These are phyloP conservation scores for Branchipolynoe longqiensis DNA, from an alignment of 2,888 invertebrate genomes.

Conservation along the genomic window DNA sequence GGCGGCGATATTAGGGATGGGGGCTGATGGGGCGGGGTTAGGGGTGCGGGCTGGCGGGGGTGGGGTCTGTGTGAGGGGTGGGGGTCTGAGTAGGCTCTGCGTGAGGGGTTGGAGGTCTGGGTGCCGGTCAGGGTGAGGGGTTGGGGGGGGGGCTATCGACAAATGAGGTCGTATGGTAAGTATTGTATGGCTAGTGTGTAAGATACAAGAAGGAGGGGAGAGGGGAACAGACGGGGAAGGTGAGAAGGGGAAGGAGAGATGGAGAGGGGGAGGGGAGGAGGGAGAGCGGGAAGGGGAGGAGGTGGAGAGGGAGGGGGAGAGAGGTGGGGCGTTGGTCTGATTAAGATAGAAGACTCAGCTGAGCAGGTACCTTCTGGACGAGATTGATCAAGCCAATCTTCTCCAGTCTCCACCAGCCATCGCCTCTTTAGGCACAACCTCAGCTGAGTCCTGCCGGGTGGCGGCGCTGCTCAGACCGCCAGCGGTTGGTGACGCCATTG, in stretches of 20 bases:
- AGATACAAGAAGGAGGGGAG: too few relatives aligned
- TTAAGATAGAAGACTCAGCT: conserved; percentile 50
- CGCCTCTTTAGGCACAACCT: conserved; percentile 35
- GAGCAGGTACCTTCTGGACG: conserved; percentile 26
- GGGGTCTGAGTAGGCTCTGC: too few relatives aligned
- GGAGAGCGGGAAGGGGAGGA: neutral
- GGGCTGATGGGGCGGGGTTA: too few relatives aligned
- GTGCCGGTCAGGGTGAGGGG: too few relatives aligned
- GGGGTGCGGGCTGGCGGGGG: too few relatives aligned
- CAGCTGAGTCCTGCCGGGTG: conserved; percentile 35
- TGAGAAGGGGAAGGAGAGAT: neutral
- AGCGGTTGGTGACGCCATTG: too few relatives aligned
- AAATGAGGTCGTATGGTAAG: too few relatives aligned
- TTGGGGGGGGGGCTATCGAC: too few relatives aligned
- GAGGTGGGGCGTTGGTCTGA: conserved; percentile 3
- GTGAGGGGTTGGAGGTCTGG: too few relatives aligned
- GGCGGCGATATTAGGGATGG: neutral
- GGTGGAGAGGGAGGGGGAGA: neutral
- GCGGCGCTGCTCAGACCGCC: neutral
- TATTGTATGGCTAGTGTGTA: too few relatives aligned
- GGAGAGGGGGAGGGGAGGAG: neutral
- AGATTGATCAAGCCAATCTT: conserved; percentile 44
- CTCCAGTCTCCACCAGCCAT: neutral
- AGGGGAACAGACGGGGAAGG: too few relatives aligned
- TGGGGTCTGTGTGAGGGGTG: too few relatives aligned